phyloP scores from a whole-genome alignment of 2,113 vertebrate genomes.

The Panthera uncia region DNA sequence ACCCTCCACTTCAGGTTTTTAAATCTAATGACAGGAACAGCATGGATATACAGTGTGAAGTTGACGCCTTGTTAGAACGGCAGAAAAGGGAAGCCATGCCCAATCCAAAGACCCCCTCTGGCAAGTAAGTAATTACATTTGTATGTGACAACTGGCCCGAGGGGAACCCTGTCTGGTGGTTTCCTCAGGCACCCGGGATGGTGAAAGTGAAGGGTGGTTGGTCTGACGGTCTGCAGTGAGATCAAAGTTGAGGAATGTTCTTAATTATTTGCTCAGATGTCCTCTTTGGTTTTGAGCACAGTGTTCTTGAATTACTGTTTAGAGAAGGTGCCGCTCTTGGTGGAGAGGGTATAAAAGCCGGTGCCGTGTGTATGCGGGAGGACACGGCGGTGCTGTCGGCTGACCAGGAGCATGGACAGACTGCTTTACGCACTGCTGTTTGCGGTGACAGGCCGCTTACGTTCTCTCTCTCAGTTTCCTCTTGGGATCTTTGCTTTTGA shows the following conservation, averaged over 20 bases:
- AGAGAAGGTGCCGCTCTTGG: neutral
- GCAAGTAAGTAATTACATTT: conserved; percentile 84
- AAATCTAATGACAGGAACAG: conserved; percentile 97
- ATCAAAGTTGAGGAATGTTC: neutral
- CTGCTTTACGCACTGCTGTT: neutral
- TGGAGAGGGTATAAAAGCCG: neutral
- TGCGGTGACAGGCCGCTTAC: neutral
- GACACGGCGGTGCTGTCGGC: neutral
- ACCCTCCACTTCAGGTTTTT: conserved; percentile 88
- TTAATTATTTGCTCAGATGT: neutral
- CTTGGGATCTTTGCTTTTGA: neutral
- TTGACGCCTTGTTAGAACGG: conserved; percentile 94
- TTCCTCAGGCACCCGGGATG: neutral
- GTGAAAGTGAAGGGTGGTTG: neutral
- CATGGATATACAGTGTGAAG: conserved; percentile 94
- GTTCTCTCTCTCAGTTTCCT: neutral
- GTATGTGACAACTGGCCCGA: neutral
- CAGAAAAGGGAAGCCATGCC: conserved; percentile 91
- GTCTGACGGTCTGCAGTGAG: neutral
- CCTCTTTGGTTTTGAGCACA: neutral
- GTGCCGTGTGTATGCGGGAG: neutral
- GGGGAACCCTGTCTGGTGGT: neutral
- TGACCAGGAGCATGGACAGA: neutral
- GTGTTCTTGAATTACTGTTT: neutral
- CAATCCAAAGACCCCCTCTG: conserved; percentile 86